Percentiles rank a stretch among this genome's conserved stretches.
Evolutionary conservation across 2,797 vertebrate species (phyloP).

Genomic region (Muscicapa striata): DNA sequence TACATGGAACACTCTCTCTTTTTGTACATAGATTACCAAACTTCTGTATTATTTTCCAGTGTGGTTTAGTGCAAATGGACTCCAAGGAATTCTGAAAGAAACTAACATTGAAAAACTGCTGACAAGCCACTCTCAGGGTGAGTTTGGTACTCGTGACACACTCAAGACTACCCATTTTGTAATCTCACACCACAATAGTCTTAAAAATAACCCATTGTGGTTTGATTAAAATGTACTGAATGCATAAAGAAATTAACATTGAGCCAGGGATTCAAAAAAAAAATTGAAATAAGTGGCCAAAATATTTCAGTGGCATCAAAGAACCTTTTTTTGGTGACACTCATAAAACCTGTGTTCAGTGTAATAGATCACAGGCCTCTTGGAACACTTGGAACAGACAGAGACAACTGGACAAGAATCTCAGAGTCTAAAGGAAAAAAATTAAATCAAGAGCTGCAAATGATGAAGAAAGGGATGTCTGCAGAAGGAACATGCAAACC

Average conservation of each 20-base stretch:
- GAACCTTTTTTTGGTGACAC: background rate
- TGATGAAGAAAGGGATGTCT: background rate
- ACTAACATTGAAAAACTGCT: background rate
- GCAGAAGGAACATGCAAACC: background rate
- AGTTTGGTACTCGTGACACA: background rate
- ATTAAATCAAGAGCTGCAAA: background rate
- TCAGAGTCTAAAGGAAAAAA: background rate
- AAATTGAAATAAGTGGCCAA: background rate
- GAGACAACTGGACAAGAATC: background rate
- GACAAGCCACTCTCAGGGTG: background rate
- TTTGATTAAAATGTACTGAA: slow-evolving; percentile 56
- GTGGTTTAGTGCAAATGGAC: background rate
- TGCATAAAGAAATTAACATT: slow-evolving; percentile 4
- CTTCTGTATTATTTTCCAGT: background rate
- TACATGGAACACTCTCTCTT: background rate
- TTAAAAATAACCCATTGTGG: slow-evolving; percentile 3
- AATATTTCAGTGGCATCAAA: background rate
- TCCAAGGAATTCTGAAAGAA: slow-evolving; percentile 20
- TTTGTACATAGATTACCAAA: background rate
- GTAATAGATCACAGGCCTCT: background rate
- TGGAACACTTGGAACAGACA: slow-evolving; percentile 4
- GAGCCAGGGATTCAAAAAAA: background rate
- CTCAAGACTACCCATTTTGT: background rate
- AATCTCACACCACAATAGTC: background rate
- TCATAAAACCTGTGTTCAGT: background rate